Evolutionary conservation across 2,888 invertebrate species (phyloP).

Genomic region (Halictus ligatus): DNA sequence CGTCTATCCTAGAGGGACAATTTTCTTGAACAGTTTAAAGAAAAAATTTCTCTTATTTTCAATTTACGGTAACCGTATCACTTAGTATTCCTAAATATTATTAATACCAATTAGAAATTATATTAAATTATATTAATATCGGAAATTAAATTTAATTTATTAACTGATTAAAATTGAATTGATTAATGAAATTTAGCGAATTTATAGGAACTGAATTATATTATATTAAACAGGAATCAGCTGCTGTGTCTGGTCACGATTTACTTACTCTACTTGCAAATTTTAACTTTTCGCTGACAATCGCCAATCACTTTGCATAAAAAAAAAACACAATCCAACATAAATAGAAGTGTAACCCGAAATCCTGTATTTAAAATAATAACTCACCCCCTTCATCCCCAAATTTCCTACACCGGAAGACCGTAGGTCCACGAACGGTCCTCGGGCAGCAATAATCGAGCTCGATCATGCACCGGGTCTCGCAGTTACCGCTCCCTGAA

Average conservation of each 20-base stretch:
- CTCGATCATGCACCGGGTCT: neutral
- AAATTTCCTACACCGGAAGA: neutral
- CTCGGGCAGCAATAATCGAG: neutral
- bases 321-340: neutral
- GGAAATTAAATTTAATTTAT: no score
- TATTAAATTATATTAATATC: no score
- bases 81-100: no score
- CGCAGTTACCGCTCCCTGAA: constrained; percentile 48
- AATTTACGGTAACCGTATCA: no score
- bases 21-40: no score
- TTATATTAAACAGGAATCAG: neutral
- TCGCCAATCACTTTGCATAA: neutral
- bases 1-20: no score
- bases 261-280: neutral
- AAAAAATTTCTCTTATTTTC: no score
- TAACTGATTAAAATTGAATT: no score
- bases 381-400: neutral
- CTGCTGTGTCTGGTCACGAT: neutral
- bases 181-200: no score
- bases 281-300: neutral
- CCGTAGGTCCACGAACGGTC: neutral
- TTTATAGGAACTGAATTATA: neutral
- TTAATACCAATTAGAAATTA: no score
- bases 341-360: neutral
- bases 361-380: neutral